Base-by-base conservation (phyloP, 1,140 invertebrate genomes). In the Drosophila setifemur region DNA sequence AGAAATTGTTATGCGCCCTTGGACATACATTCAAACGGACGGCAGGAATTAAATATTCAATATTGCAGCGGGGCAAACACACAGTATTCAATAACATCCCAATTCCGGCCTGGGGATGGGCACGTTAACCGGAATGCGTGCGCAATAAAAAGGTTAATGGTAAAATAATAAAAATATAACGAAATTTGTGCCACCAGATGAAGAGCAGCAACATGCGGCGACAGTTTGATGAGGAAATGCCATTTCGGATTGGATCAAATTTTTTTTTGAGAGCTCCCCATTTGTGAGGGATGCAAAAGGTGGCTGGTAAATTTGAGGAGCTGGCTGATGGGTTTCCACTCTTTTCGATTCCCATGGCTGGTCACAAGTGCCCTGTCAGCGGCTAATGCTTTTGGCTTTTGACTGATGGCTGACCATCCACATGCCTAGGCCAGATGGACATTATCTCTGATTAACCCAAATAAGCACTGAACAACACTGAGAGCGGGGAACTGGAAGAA, bases 131-230 rank as follows among this genome's bases (percentile, higher is more conserved):
- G 26, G 61, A 72, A 72, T 81, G 67, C 49, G 47, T 39, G 29
- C 53, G 31, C 57, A 64, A 86, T 86, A 86, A 86, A 85, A 86
- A 85, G 72, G 81, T 86, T 86, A 86, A 85, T 86, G 81, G 63
- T 70, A 58, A 61, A 63, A 73, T 73, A 73, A 57, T 52, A 78
- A 72, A 78, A 72, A 71, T 33, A 57, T 60, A 63, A 72, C 68
- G 42, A 33, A 72, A 63, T 71, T 61, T 71, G 54, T 61, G 40
- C 37, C 25, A 43, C 26, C 43, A 8, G 16, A 37, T 37, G 23
- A 28, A 16, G 23, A 28, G 12, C 23, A 31, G 40, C 28, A 37
- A 40, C 23, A 48, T 29, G 37, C 12, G 52, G 31, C 54, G 68
- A 70, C 53, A 70, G 45, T 69, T 71, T 60, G 53, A 69, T 69